phyloP scores from a whole-genome alignment of 2,113 vertebrate species.

The Megaceryle torquata region DNA sequence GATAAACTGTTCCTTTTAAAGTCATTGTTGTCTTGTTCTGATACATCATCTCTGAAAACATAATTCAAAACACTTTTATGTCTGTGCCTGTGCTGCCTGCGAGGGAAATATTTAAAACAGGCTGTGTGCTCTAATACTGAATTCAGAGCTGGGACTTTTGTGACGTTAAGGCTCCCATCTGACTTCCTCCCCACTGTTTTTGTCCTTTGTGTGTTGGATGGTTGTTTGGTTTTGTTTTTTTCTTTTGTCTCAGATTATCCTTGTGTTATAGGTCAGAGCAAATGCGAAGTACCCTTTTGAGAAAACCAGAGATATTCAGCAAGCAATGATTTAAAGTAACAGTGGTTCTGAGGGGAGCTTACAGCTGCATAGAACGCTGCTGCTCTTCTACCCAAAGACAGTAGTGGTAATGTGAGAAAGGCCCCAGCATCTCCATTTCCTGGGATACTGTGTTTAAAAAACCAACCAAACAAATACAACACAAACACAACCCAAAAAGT shows the following conservation, averaged over 20 bases:
- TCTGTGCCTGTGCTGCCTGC: background rate
- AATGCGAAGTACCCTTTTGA: background rate
- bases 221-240: background rate
- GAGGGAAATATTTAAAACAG: background rate
- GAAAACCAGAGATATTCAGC: background rate
- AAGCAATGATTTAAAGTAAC: background rate
- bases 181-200: background rate
- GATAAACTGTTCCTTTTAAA: conserved; percentile 58
- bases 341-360: background rate
- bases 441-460: background rate
- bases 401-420: background rate
- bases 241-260: background rate
- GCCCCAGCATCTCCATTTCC: background rate
- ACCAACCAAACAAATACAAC: background rate
- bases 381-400: background rate
- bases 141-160: background rate
- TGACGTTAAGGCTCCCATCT: background rate
- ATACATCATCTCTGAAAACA: conserved; percentile 13
- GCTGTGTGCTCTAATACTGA: background rate
- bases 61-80: conserved; percentile 26
- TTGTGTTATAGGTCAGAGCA: background rate
- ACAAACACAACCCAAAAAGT: too few relatives aligned
- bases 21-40: conserved; percentile 32
- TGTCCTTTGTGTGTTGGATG: background rate
- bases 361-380: background rate